A percentile compares a stretch with the other conserved stretches of the same genome.
phyloP scores from a whole-genome alignment of 2,797 vertebrate genomes.

The Galagoides demidoff region DNA sequence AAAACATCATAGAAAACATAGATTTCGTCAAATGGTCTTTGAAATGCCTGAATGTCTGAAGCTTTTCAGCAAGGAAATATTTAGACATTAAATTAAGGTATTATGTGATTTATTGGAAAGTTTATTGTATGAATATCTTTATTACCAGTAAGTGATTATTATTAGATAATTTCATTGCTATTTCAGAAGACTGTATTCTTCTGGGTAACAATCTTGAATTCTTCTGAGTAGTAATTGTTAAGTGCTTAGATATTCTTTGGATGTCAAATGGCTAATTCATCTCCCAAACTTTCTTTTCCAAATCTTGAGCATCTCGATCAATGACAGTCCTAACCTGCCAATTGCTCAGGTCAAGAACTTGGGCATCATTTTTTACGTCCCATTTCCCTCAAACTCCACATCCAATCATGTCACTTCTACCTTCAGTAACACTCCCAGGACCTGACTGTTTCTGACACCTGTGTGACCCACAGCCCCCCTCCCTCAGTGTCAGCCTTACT shows the following conservation, averaged over 20 bases:
- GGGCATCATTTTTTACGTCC: neutral
- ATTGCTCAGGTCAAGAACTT: neutral
- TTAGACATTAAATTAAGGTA: slow-evolving; percentile 17
- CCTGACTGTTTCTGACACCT: neutral
- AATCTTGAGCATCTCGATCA: neutral
- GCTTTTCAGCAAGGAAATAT: slow-evolving; percentile 22
- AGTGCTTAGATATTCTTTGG: slow-evolving; percentile 27
- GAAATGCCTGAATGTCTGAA: neutral
- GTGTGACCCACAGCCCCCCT: fast-evolving
- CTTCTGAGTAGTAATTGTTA: neutral
- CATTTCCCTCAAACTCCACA: neutral
- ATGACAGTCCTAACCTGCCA: neutral
- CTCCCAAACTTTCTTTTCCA: neutral
- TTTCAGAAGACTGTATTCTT: slow-evolving; percentile 37
- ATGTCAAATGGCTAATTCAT: neutral
- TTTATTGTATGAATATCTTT: neutral
- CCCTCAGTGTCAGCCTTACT: neutral
- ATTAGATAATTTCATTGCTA: slow-evolving; percentile 6
- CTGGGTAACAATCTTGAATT: neutral
- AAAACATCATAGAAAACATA: neutral
- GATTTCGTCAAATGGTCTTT: neutral
- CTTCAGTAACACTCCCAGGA: neutral
- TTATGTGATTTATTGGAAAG: neutral
- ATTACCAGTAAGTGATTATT: neutral
- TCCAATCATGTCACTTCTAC: neutral